phyloP scores from a whole-genome alignment of 2,113 vertebrate species.

The Dasypus novemcinctus region DNA sequence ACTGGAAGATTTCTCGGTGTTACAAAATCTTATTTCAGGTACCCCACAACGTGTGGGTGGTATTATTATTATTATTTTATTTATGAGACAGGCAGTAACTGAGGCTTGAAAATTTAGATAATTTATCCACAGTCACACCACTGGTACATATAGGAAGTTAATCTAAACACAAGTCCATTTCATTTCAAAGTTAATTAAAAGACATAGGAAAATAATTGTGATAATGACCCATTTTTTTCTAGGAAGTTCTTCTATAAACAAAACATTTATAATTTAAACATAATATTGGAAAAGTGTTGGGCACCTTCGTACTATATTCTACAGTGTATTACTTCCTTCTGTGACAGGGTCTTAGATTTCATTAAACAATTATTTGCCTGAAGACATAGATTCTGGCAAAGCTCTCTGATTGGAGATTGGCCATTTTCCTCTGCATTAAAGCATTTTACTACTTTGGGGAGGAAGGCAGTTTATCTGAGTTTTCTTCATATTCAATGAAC shows the following conservation, averaged over 20 bases:
- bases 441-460: neutral
- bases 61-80: neutral
- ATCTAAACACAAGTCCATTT: neutral
- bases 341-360: neutral
- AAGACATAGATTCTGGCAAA: neutral
- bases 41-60: neutral
- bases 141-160: neutral
- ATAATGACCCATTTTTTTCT: conserved; percentile 8
- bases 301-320: neutral
- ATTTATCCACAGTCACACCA: neutral
- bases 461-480: neutral
- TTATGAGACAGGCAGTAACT: neutral
- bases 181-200: conserved; percentile 39
- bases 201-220: neutral
- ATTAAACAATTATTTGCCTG: neutral
- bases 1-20: neutral
- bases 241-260: neutral
- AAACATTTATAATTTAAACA: neutral
- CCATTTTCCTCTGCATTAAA: neutral
- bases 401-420: neutral
- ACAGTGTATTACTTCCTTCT: neutral
- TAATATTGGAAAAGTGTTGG: neutral
- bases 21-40: neutral
- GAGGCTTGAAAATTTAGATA: neutral
- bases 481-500: neutral